A percentile compares a stretch with the other conserved stretches of the same genome.
Conservation (phyloP, 2,888 invertebrate species). For the Deladenus siricidicola region DNA sequence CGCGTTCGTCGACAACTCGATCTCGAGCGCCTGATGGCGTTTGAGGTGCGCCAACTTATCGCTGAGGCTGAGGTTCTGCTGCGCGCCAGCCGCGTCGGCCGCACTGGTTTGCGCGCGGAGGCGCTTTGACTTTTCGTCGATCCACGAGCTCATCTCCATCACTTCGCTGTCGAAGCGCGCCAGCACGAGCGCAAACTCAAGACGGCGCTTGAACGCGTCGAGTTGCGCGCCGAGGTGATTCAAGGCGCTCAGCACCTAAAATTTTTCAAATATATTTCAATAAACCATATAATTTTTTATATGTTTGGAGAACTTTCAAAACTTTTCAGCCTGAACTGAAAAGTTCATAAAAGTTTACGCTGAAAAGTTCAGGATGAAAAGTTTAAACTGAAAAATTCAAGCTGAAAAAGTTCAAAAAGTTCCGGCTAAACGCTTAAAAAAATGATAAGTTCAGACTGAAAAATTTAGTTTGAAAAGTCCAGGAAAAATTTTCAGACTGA, state of each 20-base stretch:
- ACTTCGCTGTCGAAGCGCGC: slow-evolving; percentile 86
- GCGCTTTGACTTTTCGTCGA: slow-evolving; percentile 55
- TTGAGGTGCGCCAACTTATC: slow-evolving; percentile 85
- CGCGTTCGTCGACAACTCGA: slow-evolving; percentile 78
- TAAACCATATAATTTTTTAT: slow-evolving; percentile 5
- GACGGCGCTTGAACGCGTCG: slow-evolving; percentile 62
- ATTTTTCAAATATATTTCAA: slow-evolving; percentile 11
- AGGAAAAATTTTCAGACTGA: too few relatives aligned
- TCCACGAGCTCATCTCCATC: slow-evolving; percentile 59
- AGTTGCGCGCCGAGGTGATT: slow-evolving; percentile 62
- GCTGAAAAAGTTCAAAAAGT: too few relatives aligned
- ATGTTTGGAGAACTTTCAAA: background rate
- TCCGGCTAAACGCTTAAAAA: too few relatives aligned
- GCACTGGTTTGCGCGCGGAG: slow-evolving; percentile 53
- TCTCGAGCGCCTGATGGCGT: slow-evolving; percentile 73
- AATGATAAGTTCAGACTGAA: too few relatives aligned
- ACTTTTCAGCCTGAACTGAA: too few relatives aligned
- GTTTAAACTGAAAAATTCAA: too few relatives aligned
- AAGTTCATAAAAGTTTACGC: too few relatives aligned
- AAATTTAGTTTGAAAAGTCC: too few relatives aligned
- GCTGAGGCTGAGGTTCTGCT: slow-evolving; percentile 68
- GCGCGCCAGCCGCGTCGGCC: slow-evolving; percentile 61
- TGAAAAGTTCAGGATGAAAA: too few relatives aligned
- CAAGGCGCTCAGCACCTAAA: slow-evolving; percentile 32
- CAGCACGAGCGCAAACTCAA: slow-evolving; percentile 72